These are phyloP conservation scores for Kryptopterus vitreolus DNA, from an alignment of 2,797 vertebrate species.

Conservation along the genomic window DNA sequence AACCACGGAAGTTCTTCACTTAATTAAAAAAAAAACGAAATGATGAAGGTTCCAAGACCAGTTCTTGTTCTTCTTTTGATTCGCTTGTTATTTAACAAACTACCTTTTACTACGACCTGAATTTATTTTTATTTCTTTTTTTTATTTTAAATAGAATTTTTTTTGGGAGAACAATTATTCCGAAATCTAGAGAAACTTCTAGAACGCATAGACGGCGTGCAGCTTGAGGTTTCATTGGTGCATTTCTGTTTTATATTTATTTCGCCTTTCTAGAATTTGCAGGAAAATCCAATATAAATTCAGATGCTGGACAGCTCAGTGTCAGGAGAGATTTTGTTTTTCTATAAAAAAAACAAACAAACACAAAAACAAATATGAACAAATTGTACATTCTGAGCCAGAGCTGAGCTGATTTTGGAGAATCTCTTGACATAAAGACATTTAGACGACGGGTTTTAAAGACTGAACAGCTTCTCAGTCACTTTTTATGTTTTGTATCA, in stretches of 20 bases:
- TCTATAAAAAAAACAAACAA: too few species aligned
- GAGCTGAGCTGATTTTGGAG: constrained; percentile 21
- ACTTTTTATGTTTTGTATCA: neutral
- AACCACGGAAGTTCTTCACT: too few species aligned
- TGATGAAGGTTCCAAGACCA: too few species aligned
- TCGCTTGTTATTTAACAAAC: neutral
- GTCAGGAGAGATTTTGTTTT: neutral
- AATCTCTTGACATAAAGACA: neutral
- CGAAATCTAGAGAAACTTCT: neutral
- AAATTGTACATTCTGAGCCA: neutral
- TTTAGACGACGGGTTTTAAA: constrained; percentile 23
- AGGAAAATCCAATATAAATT: neutral
- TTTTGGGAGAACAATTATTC: neutral
- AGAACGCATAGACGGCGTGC: neutral
- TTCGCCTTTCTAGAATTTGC: neutral
- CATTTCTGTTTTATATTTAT: neutral
- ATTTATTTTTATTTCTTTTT: neutral
- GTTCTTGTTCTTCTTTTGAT: neutral
- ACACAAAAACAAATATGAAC: too few species aligned
- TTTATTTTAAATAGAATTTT: neutral
- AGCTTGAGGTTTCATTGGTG: neutral
- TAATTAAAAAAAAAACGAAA: too few species aligned
- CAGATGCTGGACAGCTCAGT: neutral
- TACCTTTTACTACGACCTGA: neutral
- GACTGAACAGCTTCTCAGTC: constrained; percentile 23